Base-by-base conservation (phyloP, 2,888 invertebrate species). In the Willowsia nigromaculata region DNA sequence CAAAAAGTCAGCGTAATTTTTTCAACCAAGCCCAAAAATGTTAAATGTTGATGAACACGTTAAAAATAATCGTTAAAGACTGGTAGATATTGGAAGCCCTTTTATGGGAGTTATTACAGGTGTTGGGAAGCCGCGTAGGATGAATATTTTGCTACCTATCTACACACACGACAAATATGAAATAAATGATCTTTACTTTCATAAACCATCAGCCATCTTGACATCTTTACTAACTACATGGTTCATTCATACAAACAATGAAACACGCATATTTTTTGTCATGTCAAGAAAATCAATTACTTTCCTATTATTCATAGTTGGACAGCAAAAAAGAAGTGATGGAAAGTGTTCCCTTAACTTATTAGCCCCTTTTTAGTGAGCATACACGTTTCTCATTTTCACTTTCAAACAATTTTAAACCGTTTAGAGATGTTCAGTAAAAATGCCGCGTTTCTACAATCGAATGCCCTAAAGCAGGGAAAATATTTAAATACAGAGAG, bases 41-140 rank as follows among this genome's bases (percentile, higher is more conserved):
- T n/a, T n/a, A n/a, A n/a, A n/a, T n/a, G n/a, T n/a, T n/a, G n/a
- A 89, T 89, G 84, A 89, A 80, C 85, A 85, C 85, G 88, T 83
- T 78, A 88, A 83, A 76, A 15, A 81, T 88, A 82, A 88, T 88
- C 53, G 56, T 43, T 47, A 43, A 76, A 76, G 76, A 78, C 65
- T 37, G 50, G 47, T 50, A 62, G 76, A 82, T 68, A 78, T 83
- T 81, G 33, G 25, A 18, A 27, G 5, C 68, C 85, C 83, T 71
- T 85, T 74, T 85, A 85, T 89, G 89, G 89, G 7, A 33, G 68
- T 84, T 80, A 84, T 89, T 89, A 81, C 68, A 88, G 85, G 89
- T 89, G 89, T 85, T 59, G 74, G 84, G 71, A 80, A 80, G 80
- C 85, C 71, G 89, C 80, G 85, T 84, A 85, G 85, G 80, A 81